Evolutionary conservation across 2,888 invertebrate genomes (phyloP).

Genomic region (Stegophylla sp.): DNA sequence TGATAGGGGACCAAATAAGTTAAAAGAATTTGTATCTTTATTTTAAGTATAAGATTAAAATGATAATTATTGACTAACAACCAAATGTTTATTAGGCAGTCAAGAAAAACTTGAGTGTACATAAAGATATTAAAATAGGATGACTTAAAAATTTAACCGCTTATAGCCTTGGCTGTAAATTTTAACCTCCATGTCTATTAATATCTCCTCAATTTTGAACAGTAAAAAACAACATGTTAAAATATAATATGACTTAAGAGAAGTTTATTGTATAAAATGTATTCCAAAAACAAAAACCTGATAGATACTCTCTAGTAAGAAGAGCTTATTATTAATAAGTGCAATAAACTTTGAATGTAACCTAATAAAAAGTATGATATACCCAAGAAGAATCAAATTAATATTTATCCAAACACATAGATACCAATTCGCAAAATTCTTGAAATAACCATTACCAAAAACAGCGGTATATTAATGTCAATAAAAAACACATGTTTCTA

Average conservation of each 20-base stretch:
- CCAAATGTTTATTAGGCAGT: constrained; percentile 83
- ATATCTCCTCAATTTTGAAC: constrained; percentile 10
- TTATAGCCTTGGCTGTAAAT: too few relatives aligned
- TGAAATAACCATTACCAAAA: constrained; percentile 31
- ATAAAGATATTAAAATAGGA: constrained; percentile 61
- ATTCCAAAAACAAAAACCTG: neutral
- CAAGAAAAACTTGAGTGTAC: constrained; percentile 75
- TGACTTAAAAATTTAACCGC: too few relatives aligned
- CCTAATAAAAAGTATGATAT: too few relatives aligned
- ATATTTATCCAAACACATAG: constrained; percentile 38
- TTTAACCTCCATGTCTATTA: constrained; percentile 6
- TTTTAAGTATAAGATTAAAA: constrained; percentile 68
- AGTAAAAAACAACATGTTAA: neutral
- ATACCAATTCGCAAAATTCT: constrained; percentile 44
- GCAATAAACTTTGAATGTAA: too few relatives aligned
- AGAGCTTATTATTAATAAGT: neutral
- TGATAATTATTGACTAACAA: constrained; percentile 83
- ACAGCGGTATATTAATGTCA: constrained; percentile 37
- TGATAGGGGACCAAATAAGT: constrained; percentile 67
- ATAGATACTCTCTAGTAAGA: constrained; percentile 17
- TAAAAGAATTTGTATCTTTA: constrained; percentile 61
- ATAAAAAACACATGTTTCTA: neutral
- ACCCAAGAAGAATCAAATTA: too few relatives aligned
- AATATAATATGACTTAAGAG: neutral
- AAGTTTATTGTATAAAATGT: neutral